phyloP scores from a whole-genome alignment of 2,797 vertebrate genomes.

The Agapornis canus region DNA sequence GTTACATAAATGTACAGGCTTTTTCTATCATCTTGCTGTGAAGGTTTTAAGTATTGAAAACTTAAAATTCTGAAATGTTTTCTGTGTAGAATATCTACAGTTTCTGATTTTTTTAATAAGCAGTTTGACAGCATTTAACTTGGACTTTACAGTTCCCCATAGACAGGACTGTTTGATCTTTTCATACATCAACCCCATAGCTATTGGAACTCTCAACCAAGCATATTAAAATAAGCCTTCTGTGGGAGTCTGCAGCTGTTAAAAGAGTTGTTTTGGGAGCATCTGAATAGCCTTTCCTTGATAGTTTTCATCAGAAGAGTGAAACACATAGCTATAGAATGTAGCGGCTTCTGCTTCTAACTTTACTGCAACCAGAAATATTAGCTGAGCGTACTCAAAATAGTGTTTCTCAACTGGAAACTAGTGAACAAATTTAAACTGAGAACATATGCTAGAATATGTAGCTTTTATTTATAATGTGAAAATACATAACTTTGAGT shows the following conservation, averaged over 20 bases:
- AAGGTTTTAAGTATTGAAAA: background rate
- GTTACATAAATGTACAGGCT: background rate
- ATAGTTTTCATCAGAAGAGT: background rate
- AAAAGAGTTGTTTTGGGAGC: background rate
- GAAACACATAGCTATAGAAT: background rate
- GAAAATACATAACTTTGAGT: background rate
- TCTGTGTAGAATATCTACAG: background rate
- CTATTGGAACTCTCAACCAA: background rate
- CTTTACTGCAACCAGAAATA: background rate
- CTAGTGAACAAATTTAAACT: background rate
- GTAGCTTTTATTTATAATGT: background rate
- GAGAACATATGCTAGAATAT: background rate
- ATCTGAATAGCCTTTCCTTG: background rate
- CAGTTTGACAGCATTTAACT: background rate
- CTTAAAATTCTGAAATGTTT: background rate
- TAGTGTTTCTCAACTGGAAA: background rate
- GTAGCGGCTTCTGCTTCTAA: background rate
- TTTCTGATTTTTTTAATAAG: background rate
- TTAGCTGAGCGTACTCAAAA: background rate
- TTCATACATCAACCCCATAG: background rate
- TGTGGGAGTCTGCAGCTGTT: background rate
- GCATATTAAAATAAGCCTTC: background rate
- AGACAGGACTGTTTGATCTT: background rate
- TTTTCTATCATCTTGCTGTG: background rate
- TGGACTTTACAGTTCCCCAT: background rate